phyloP scores from a whole-genome alignment of 2,888 invertebrate genomes.

The Limnephilus lunatus region DNA sequence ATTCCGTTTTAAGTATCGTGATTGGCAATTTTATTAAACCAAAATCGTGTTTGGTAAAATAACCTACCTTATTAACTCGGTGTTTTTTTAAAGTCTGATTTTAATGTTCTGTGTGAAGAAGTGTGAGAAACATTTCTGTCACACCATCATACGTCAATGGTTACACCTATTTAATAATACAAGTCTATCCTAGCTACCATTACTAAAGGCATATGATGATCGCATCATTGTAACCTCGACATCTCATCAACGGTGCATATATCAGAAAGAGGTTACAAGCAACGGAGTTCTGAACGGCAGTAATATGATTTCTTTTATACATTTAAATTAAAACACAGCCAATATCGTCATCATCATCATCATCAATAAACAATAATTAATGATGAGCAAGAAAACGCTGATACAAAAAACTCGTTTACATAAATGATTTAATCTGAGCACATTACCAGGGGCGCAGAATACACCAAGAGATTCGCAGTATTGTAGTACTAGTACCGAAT shows the following conservation, averaged over 20 bases:
- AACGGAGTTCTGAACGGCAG: background rate
- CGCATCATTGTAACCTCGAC: no score
- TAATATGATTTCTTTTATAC: background rate
- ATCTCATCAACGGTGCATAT: no score
- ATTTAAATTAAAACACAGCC: background rate
- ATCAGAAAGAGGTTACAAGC: no score
- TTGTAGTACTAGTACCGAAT: background rate
- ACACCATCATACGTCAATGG: no score
- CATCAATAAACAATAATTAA: background rate
- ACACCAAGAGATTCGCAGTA: background rate
- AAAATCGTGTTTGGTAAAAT: background rate
- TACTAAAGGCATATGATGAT: no score
- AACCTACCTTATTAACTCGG: background rate
- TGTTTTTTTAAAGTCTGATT: no score
- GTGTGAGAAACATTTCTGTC: no score
- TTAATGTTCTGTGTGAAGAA: no score
- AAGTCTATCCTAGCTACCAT: no score
- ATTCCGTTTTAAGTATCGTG: background rate
- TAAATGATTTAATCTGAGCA: slow-evolving; percentile 40
- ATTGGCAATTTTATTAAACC: background rate
- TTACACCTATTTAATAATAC: no score
- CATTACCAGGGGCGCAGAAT: slow-evolving; percentile 40
- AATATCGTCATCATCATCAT: background rate
- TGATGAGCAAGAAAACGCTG: background rate
- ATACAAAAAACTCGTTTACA: background rate